phyloP scores from a whole-genome alignment of 2,113 vertebrate genomes.

The Acanthisitta chloris region DNA sequence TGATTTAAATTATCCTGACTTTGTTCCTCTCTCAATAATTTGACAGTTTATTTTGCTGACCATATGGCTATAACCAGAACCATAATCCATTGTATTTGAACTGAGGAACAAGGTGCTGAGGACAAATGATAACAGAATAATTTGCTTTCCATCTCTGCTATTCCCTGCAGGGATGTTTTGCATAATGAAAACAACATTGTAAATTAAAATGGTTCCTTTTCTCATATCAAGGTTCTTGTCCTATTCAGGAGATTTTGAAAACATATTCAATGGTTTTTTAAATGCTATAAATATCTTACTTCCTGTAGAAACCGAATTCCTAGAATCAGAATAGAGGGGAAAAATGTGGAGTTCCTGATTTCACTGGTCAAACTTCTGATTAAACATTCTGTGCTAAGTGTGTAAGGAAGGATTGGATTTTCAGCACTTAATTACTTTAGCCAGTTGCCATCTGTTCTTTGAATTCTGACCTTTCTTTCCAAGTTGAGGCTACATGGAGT shows the following conservation, averaged over 20 bases:
- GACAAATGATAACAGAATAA: conserved; percentile 26
- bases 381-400: conserved; percentile 45
- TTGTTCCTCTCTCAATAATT: background rate
- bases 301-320: conserved; percentile 12
- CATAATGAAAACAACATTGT: background rate
- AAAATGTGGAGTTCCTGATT: background rate
- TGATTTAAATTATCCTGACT: background rate
- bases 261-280: background rate
- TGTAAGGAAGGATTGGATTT: conserved; percentile 59
- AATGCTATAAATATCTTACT: background rate
- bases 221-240: background rate
- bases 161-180: conserved; percentile 1
- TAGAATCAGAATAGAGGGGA: background rate
- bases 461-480: conserved; percentile 68
- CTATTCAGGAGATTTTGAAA: background rate
- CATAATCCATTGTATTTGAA: conserved; percentile 14
- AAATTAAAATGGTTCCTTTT: conserved; percentile 28
- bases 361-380: conserved; percentile 17
- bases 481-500: conserved; percentile 32
- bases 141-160: conserved; percentile 11
- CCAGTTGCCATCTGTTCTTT: conserved; percentile 72
- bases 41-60: conserved; percentile 6
- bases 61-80: background rate
- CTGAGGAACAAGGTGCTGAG: background rate
- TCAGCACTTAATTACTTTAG: conserved; percentile 70